A percentile compares a stretch with the other conserved stretches of the same genome.
These are phyloP conservation scores for Synanthedon myopaeformis DNA, from an alignment of 2,888 invertebrate genomes.

Conservation along the genomic window DNA sequence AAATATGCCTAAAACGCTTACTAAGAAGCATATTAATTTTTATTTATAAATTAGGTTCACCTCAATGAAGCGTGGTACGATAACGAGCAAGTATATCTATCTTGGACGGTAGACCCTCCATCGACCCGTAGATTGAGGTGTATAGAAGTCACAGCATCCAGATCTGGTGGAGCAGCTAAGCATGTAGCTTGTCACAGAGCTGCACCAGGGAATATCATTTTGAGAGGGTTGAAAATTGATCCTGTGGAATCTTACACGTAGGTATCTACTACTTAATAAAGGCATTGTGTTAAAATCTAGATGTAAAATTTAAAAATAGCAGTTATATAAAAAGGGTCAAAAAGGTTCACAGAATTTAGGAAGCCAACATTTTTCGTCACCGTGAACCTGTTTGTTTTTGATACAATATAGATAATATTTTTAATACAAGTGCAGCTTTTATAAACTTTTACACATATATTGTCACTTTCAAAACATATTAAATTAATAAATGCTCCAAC, in stretches of 20 bases:
- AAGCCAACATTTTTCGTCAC: too few relatives aligned
- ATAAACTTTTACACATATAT: too few relatives aligned
- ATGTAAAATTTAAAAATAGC: too few relatives aligned
- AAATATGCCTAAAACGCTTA: neutral
- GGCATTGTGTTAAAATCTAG: too few relatives aligned
- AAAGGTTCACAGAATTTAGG: too few relatives aligned
- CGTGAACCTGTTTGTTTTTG: too few relatives aligned
- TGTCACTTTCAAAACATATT: too few relatives aligned
- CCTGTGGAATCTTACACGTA: conserved; percentile 51
- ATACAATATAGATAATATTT: too few relatives aligned
- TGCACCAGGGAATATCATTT: conserved; percentile 40
- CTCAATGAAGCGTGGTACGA: conserved; percentile 53
- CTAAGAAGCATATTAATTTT: neutral
- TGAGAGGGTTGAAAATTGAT: conserved; percentile 53
- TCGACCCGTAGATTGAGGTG: conserved; percentile 44
- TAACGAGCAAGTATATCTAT: conserved; percentile 49
- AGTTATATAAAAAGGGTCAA: too few relatives aligned
- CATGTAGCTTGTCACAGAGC: conserved; percentile 59
- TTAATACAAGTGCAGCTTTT: too few relatives aligned
- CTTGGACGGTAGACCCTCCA: conserved; percentile 52
- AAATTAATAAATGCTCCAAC: too few relatives aligned
- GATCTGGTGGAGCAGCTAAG: conserved; percentile 41
- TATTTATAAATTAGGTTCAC: conserved; percentile 27
- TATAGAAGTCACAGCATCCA: conserved; percentile 51
- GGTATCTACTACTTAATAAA: conserved; percentile 14